Conservation (phyloP, 2,113 vertebrate genomes). For the Rhinoptilus africanus region DNA sequence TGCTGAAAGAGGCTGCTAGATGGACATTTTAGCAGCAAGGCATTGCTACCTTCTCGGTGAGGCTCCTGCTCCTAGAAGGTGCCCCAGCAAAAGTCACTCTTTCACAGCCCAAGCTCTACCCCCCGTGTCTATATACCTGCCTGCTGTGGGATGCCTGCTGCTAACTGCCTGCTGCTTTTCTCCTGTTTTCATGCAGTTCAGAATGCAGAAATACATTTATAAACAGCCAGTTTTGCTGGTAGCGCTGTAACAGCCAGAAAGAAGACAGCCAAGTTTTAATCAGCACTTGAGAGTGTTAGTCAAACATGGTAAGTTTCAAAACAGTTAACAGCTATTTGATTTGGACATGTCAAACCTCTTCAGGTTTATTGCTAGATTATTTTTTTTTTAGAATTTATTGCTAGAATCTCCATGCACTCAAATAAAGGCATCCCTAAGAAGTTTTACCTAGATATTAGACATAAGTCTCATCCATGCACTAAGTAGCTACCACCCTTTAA, state of each 20-base stretch:
- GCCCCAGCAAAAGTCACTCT: neutral
- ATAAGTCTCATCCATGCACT: neutral
- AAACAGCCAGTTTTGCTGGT: neutral
- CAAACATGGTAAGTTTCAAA: neutral
- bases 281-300: neutral
- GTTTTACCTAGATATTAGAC: neutral
- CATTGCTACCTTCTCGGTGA: neutral
- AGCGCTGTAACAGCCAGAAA: neutral
- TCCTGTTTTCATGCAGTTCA: neutral
- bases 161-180: constrained; percentile 13
- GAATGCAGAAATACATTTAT: neutral
- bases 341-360: neutral
- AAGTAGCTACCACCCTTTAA: neutral
- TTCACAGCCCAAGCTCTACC: neutral
- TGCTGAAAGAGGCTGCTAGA: neutral
- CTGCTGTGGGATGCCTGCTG: neutral
- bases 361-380: neutral
- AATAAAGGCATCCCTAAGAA: neutral
- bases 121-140: neutral
- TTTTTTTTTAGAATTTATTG: neutral
- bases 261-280: neutral
- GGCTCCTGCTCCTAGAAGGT: neutral
- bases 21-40: neutral
- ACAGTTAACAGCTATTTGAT: neutral
- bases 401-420: neutral